These are phyloP conservation scores for Zoanthus gigantus DNA, from an alignment of 92 coral and sea anemone species.

Conservation along the genomic window DNA sequence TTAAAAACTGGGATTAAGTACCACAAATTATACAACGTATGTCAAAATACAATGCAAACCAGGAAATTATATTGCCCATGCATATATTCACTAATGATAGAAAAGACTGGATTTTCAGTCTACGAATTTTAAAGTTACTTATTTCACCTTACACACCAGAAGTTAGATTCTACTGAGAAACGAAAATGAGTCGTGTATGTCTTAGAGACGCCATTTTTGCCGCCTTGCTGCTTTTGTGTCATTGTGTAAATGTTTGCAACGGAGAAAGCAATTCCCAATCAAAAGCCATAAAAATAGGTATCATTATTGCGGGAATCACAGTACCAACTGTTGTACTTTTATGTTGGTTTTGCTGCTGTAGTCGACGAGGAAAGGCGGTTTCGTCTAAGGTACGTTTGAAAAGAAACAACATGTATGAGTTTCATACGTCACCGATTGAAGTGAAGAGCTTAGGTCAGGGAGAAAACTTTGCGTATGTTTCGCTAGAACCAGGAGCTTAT, in stretches of 20 bases:
- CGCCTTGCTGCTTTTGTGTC: background rate
- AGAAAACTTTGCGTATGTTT: conserved; percentile 26
- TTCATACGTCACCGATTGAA: conserved; percentile 16
- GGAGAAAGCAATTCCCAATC: background rate
- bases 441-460: conserved; percentile 2
- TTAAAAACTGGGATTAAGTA: background rate
- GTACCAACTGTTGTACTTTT: conserved; percentile 6
- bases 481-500: conserved; percentile 37
- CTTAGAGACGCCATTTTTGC: background rate
- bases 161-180: background rate
- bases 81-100: background rate
- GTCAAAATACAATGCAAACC: background rate
- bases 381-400: conserved; percentile 23
- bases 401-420: conserved; percentile 8
- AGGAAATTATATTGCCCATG: background rate
- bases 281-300: background rate
- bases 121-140: background rate
- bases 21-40: background rate
- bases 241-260: background rate
- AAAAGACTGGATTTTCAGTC: background rate
- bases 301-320: conserved; percentile 31
- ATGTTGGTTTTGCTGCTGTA: conserved; percentile 41
- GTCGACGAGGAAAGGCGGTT: conserved; percentile 20
- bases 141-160: background rate
- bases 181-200: conserved; percentile 3